These are phyloP conservation scores for Neoaliturus tenellus DNA, from an alignment of 2,888 invertebrate species.

Conservation along the genomic window DNA sequence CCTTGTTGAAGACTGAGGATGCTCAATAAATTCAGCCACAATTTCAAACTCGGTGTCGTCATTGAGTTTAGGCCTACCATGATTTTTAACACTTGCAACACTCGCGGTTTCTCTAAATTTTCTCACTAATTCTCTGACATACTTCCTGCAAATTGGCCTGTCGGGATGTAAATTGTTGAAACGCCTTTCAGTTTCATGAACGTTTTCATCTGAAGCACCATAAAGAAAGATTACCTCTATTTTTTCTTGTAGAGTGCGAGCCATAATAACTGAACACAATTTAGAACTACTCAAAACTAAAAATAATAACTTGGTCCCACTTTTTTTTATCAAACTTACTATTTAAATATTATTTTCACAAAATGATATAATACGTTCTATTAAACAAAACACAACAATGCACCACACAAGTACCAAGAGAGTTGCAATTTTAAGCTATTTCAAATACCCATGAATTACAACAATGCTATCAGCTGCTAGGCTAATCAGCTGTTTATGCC, in stretches of 20 bases:
- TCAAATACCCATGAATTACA: no score
- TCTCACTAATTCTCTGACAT: neutral
- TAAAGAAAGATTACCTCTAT: conserved; percentile 7
- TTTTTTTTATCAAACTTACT: no score
- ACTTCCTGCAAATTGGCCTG: neutral
- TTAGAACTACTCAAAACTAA: no score
- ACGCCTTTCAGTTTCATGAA: neutral
- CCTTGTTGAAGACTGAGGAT: conserved; percentile 22
- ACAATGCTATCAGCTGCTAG: no score
- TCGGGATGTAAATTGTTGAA: conserved; percentile 8
- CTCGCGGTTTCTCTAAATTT: neutral
- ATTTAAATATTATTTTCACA: no score
- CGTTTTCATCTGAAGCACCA: neutral
- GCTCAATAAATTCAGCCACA: neutral
- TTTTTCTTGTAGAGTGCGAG: neutral
- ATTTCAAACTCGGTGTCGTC: conserved; percentile 13
- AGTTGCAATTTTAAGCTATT: no score
- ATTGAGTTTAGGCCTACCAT: neutral
- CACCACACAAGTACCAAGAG: no score
- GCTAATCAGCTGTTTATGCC: no score
- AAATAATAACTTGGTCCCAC: no score
- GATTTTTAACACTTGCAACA: conserved; percentile 6
- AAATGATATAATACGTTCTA: no score
- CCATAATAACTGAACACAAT: neutral
- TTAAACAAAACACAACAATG: no score